These are phyloP conservation scores for Arenaria interpres DNA, from an alignment of 2,113 vertebrate genomes.

Conservation along the genomic window DNA sequence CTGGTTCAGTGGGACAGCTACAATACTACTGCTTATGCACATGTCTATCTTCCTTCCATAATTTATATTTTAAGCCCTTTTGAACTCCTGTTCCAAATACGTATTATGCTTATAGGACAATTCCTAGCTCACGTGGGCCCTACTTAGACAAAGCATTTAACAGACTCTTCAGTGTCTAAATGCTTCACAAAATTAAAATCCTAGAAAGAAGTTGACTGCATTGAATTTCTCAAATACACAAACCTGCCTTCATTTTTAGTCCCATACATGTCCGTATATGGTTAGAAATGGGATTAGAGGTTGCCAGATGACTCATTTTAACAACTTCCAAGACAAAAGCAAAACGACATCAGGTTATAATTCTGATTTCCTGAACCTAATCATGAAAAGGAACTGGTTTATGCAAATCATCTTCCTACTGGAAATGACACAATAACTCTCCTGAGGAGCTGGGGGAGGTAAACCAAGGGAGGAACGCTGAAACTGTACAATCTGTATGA, in stretches of 20 bases:
- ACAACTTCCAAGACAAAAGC: slow-evolving; percentile 54
- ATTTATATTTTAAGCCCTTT: not conserved
- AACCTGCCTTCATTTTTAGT: not conserved
- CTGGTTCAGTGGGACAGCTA: not conserved
- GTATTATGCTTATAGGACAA: not conserved
- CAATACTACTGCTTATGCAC: not conserved
- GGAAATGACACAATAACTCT: slow-evolving; percentile 74
- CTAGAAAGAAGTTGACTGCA: not conserved
- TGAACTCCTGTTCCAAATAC: not conserved
- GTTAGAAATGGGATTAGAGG: slow-evolving; percentile 35
- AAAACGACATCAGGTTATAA: slow-evolving; percentile 35
- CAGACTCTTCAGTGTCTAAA: not conserved
- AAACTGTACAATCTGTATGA: slow-evolving; percentile 16
- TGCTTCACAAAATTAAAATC: slow-evolving; percentile 6
- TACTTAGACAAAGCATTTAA: not conserved
- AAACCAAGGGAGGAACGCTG: not conserved
- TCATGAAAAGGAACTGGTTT: slow-evolving; percentile 61
- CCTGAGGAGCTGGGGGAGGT: slow-evolving; percentile 13
- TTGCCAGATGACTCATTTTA: slow-evolving; percentile 53
- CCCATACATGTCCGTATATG: slow-evolving; percentile 12
- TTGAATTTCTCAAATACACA: not conserved
- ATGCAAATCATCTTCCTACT: slow-evolving; percentile 72
- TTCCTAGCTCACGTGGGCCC: not conserved
- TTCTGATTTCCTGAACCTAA: slow-evolving; percentile 48
- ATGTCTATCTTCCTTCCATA: not conserved